phyloP scores from a whole-genome alignment of 2,888 invertebrate genomes.

The Acanthoscelides obtectus region DNA sequence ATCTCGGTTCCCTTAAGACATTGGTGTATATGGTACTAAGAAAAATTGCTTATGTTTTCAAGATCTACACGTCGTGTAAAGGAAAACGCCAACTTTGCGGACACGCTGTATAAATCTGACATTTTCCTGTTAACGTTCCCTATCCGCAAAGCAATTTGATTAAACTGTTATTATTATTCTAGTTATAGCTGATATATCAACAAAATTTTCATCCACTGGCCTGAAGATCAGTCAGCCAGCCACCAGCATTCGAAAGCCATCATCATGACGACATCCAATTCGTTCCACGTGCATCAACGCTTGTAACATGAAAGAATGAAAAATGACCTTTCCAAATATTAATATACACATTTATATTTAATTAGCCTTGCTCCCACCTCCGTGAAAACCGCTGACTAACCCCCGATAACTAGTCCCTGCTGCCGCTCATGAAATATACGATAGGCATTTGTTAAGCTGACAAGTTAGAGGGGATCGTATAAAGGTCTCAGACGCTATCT shows the following conservation, averaged over 20 bases:
- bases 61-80: too few relatives aligned
- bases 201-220: too few relatives aligned
- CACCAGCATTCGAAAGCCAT: not conserved
- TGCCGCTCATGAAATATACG: constrained; percentile 15
- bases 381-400: constrained; percentile 17
- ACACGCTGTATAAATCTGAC: too few relatives aligned
- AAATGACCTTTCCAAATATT: constrained; percentile 15
- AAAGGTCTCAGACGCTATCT: not conserved
- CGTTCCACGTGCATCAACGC: not conserved
- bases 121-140: too few relatives aligned
- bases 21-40: too few relatives aligned
- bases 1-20: too few relatives aligned
- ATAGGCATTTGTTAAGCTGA: constrained; percentile 21
- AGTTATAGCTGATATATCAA: too few relatives aligned
- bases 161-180: too few relatives aligned
- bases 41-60: too few relatives aligned
- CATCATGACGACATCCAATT: not conserved
- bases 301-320: constrained; percentile 15
- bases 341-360: constrained; percentile 18
- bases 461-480: constrained; percentile 3
- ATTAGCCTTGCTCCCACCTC: constrained; percentile 12
- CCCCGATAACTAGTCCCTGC: constrained; percentile 16
- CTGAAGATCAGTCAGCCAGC: not conserved
- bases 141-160: too few relatives aligned
- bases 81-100: too few relatives aligned